Percentiles rank a stretch among this genome's conserved stretches.
Evolutionary conservation across 2,113 vertebrate species (phyloP).

Genomic region (Neotoma lepida): DNA sequence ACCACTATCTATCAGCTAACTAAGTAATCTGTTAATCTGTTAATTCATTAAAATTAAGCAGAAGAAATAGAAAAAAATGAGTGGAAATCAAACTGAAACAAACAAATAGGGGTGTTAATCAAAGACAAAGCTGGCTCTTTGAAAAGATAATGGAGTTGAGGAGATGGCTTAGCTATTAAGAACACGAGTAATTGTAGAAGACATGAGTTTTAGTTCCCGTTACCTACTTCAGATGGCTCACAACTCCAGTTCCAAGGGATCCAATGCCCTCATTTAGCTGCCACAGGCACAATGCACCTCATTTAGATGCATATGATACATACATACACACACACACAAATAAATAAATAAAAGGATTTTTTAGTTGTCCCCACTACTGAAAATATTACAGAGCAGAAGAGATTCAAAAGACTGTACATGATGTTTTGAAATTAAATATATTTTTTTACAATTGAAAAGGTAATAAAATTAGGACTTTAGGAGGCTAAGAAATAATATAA

Average conservation of each 20-base stretch:
- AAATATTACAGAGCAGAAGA: background rate
- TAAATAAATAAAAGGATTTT: background rate
- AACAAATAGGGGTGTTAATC: background rate
- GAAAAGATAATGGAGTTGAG: background rate
- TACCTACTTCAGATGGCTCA: background rate
- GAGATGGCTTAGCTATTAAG: background rate
- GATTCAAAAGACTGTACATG: background rate
- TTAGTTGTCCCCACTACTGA: background rate
- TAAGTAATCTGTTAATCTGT: background rate
- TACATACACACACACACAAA: no score
- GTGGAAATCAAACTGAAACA: background rate
- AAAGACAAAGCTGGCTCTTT: conserved; percentile 13
- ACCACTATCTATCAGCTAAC: background rate
- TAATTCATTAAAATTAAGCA: background rate
- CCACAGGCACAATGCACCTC: background rate
- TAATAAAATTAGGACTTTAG: background rate
- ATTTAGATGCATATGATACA: background rate
- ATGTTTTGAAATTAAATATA: background rate
- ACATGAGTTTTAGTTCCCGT: background rate
- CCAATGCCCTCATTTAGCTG: background rate
- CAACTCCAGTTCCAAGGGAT: background rate
- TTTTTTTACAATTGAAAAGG: background rate
- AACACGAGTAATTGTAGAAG: background rate
- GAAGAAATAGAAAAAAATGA: background rate
- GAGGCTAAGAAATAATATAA: background rate